phyloP scores from a whole-genome alignment of 2,797 vertebrate genomes.

The Trachops cirrhosus region DNA sequence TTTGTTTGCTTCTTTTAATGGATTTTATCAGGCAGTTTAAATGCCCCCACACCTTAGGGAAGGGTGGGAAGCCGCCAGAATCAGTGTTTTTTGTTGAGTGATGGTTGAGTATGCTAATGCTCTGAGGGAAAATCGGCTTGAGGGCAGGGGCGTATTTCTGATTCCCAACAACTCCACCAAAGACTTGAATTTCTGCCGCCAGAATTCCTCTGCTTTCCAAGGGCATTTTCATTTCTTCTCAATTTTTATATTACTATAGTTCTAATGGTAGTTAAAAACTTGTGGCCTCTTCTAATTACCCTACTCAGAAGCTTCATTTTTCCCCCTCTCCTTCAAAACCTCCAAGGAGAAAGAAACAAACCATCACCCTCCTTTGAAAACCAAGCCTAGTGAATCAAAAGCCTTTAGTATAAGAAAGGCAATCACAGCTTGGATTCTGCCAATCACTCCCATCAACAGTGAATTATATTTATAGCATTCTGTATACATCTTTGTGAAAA shows the following conservation, averaged over 20 bases:
- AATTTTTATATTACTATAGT: background rate
- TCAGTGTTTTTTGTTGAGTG: background rate
- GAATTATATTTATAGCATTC: background rate
- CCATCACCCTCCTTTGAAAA: background rate
- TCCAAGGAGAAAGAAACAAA: background rate
- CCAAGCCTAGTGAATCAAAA: background rate
- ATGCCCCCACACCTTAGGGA: background rate
- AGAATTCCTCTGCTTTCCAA: conserved; percentile 2
- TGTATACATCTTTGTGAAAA: background rate
- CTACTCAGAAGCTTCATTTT: background rate
- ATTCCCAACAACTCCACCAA: background rate
- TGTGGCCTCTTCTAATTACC: background rate
- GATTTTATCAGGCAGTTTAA: background rate
- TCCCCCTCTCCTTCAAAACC: background rate
- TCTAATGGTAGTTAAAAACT: background rate
- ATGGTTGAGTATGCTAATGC: background rate
- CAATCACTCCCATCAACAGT: background rate
- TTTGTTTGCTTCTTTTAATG: background rate
- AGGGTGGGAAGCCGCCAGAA: background rate
- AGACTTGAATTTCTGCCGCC: background rate
- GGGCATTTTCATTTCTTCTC: background rate
- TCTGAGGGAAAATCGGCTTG: background rate
- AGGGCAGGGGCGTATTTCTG: background rate
- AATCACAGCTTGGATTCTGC: background rate
- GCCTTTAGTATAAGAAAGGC: background rate